Evolutionary conservation across 2,888 invertebrate species (phyloP), one percentile per base, ranked within the genome.

Genomic region (Bugula neritina): DNA sequence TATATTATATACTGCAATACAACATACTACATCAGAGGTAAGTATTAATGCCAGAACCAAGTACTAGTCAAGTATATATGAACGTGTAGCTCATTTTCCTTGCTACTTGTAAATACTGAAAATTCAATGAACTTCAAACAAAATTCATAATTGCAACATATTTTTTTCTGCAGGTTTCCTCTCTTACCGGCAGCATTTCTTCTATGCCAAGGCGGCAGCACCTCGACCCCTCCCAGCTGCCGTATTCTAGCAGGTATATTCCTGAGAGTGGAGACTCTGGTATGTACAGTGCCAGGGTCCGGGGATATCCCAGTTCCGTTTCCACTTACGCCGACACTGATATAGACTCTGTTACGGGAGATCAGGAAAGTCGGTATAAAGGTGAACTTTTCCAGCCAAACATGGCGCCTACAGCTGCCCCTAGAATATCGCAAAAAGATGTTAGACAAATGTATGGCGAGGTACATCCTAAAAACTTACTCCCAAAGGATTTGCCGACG

Each of bases 361-460:
- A 63, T 25, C 13, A 23, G 5, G 63, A 63, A 27, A 63, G 31
- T 31, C 27, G 63, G 27, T 63, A 63, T n/a, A 27, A 27, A n/a
- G 63, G 63, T 5, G 63, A 63, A n/a, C 63, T 63, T 13, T 63
- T 63, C n/a, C 63, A 63, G 31, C 63, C 63, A 25, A 10, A 57
- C 5, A n/a, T n/a, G n/a, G n/a, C n/a, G n/a, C n/a, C n/a, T n/a
- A 43, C 43, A 17, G 63, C 63, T 29, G 31, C 63, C 27, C 63
- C 63, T 13, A 27, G 63, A 10, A 63, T 63, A 2, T 2, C 13
- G n/a, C 63, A 63, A n/a, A 2, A n/a, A 10, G 31, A 63, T 13
- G 63, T 63, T 2, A 63, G 63, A 31, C 63, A 63, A 31, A 63
- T 63, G 63, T 63, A 63, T 31, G 63, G 63, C 2, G 63, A 63